Evolutionary conservation across 2,888 invertebrate genomes (phyloP).

Genomic region (Cyclophora punctaria): DNA sequence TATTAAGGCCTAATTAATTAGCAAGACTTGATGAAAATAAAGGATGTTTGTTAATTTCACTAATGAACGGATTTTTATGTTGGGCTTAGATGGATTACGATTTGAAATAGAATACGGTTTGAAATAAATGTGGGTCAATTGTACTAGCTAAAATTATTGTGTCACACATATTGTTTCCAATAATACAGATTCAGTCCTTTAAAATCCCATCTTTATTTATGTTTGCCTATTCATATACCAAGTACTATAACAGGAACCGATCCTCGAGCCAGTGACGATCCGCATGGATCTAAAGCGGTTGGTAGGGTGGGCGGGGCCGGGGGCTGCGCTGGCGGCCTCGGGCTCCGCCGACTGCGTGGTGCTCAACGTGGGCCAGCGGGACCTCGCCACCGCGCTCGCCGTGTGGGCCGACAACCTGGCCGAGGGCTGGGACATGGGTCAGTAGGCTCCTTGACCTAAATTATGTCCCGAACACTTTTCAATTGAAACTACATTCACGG

Average conservation of each 20-base stretch:
- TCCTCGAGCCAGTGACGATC: constrained; percentile 82
- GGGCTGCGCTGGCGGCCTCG: constrained; percentile 77
- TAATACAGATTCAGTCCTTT: no score
- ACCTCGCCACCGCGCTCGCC: constrained; percentile 81
- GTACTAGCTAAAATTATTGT: no score
- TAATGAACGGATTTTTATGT: neutral
- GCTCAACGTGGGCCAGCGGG: constrained; percentile 83
- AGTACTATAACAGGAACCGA: constrained; percentile 73
- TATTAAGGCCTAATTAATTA: constrained; percentile 24
- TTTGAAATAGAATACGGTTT: no score
- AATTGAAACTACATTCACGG: no score
- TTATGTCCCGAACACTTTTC: no score
- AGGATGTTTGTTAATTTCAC: neutral
- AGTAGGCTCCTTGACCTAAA: no score
- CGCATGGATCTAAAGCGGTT: constrained; percentile 82
- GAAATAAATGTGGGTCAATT: no score
- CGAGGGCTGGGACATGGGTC: constrained; percentile 43
- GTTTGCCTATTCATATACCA: no score
- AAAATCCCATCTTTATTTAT: no score
- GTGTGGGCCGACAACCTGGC: constrained; percentile 83
- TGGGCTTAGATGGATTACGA: no score
- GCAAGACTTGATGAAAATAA: neutral
- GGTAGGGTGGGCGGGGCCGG: constrained; percentile 42
- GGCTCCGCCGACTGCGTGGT: constrained; percentile 79
- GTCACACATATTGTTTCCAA: no score